phyloP scores from a whole-genome alignment of 2,113 vertebrate species.

The Nanorana parkeri region DNA sequence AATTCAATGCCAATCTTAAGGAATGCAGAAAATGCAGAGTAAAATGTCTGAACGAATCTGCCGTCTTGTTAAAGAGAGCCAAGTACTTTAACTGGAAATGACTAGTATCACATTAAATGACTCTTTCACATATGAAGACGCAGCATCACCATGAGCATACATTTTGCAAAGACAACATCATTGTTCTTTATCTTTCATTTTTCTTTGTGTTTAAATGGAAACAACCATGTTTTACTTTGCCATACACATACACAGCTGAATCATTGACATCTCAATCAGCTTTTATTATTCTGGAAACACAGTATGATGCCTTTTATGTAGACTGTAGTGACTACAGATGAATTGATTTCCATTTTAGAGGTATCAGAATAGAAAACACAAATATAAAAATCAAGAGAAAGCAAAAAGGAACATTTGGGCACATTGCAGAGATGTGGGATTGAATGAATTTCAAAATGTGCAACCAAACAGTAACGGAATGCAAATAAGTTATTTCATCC shows the following conservation, averaged over 20 bases:
- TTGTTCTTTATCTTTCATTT: constrained; percentile 58
- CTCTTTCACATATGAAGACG: constrained; percentile 47
- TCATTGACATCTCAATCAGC: constrained; percentile 71
- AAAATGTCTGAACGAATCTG: constrained; percentile 33
- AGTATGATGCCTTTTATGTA: constrained; percentile 63
- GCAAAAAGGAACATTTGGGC: constrained; percentile 53
- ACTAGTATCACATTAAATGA: constrained; percentile 27
- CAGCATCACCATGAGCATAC: constrained; percentile 36
- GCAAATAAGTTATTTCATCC: constrained; percentile 54
- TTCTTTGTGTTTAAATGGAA: constrained; percentile 66
- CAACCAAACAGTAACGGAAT: constrained; percentile 56
- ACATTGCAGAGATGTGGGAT: constrained; percentile 43
- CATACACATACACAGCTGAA: constrained; percentile 69
- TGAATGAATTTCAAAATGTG: constrained; percentile 58
- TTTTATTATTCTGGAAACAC: constrained; percentile 66
- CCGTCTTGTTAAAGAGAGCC: constrained; percentile 10
- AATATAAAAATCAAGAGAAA: constrained; percentile 53
- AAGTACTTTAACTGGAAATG: constrained; percentile 30
- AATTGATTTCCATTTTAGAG: constrained; percentile 65
- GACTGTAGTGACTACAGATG: constrained; percentile 63
- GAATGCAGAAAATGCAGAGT: constrained; percentile 26
- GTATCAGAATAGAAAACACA: constrained; percentile 58
- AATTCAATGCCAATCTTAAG: constrained; percentile 38
- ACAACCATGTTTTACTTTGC: constrained; percentile 65
- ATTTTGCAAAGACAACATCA: constrained; percentile 41